Evolutionary conservation across 2,113 vertebrate genomes (phyloP), one percentile per base, ranked within the genome.

Genomic region (Rhea americana): DNA sequence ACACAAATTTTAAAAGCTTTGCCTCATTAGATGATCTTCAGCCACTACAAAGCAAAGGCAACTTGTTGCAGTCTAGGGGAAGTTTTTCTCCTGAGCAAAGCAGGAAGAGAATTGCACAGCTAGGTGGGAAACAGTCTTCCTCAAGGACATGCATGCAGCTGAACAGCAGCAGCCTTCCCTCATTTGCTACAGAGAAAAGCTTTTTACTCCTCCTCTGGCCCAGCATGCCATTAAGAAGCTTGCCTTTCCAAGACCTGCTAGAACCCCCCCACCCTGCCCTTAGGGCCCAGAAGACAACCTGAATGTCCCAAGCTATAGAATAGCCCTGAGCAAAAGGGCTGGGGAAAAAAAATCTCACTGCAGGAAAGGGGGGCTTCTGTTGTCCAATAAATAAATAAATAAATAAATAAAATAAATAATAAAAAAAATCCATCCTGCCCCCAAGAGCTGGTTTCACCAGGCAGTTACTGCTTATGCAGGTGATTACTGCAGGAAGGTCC

Each of bases 401-500:
- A 35, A 35, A 35, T 35, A 35, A 35, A 35, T 35, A 35, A 35
- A n/a, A n/a, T n/a, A n/a, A n/a, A n/a, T n/a, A n/a, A n/a, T n/a
- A 11, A 2, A n/a, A 10, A 5, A 11, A 2, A 15, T n/a, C 25
- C 45, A 2, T 8, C 11, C 30, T 21, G 6, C 37, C 59, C 17
- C 7, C 5, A 11, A 5, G n/a, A 6, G 17, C 65, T 4, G 12
- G 3, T 21, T 26, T 16, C 50, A 4, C 62, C 7, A 56, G 0
- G 1, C 53, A 51, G 11, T 12, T 9, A 1, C 0, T 1, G 20
- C 35, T 50, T 4, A 20, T 0, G 2, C 39, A 9, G 17, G 8
- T 26, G 22, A 9, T 8, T 35, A 39, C 37, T 32, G 48, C 55
- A 82, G 72, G 30, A 66, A 20, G 50, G 4, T 4, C 25, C 55